These are phyloP conservation scores for Euthynnus affinis DNA, from an alignment of 2,797 vertebrate species.

Conservation along the genomic window DNA sequence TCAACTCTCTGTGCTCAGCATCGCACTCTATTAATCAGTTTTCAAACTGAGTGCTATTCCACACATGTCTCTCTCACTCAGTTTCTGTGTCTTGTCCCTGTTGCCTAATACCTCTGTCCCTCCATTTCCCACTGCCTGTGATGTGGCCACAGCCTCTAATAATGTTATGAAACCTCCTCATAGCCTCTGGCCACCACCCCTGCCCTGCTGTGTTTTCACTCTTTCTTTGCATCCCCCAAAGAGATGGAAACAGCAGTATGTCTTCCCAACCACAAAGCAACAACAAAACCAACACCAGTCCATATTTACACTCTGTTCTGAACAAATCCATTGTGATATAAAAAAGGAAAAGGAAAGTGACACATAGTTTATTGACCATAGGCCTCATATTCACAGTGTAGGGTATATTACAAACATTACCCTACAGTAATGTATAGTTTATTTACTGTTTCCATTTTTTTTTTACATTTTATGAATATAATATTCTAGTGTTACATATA, in stretches of 20 bases:
- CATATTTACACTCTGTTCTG: slow-evolving; percentile 47
- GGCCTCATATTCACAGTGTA: background rate
- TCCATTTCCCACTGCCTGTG: slow-evolving; percentile 38
- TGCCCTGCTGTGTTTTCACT: slow-evolving; percentile 68
- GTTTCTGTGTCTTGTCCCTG: slow-evolving; percentile 33
- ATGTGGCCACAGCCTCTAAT: slow-evolving; percentile 69
- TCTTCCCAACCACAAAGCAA: slow-evolving; percentile 45
- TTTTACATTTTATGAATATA: no score
- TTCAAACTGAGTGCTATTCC: slow-evolving; percentile 34
- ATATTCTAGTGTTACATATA: no score
- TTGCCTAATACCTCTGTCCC: slow-evolving; percentile 11
- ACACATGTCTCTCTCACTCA: slow-evolving; percentile 30
- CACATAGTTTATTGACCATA: background rate
- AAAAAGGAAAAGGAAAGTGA: slow-evolving; percentile 4
- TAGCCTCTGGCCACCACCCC: slow-evolving; percentile 58
- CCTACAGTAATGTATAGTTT: background rate
- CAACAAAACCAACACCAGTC: slow-evolving; percentile 23
- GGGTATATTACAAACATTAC: background rate
- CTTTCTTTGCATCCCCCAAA: slow-evolving; percentile 58
- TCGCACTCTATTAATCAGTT: slow-evolving; percentile 60
- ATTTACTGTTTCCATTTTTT: background rate
- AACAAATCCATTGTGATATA: slow-evolving; percentile 45
- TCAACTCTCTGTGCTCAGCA: slow-evolving; percentile 55
- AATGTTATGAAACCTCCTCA: slow-evolving; percentile 81
- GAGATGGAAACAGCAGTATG: slow-evolving; percentile 59